Conservation (phyloP, 2,113 vertebrate genomes). For the Callipepla squamata region DNA sequence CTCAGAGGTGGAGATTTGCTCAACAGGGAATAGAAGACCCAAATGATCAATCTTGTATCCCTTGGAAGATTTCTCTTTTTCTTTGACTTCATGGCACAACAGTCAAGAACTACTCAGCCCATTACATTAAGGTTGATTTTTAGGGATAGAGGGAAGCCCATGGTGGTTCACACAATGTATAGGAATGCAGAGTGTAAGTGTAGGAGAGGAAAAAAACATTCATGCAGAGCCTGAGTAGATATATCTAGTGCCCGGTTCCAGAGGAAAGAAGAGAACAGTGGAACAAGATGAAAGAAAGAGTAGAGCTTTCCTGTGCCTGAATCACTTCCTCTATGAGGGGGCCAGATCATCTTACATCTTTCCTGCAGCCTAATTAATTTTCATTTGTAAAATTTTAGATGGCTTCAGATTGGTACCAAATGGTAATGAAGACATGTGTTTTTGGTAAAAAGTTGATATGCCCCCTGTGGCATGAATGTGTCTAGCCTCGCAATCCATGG, state of each 20-base stretch:
- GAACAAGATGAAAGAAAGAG: not conserved
- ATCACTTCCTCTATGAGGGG: not conserved
- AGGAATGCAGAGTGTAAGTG: not conserved
- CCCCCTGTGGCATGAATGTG: not conserved
- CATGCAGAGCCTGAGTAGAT: not conserved
- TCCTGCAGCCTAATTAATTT: not conserved
- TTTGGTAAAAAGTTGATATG: not conserved
- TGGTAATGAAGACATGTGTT: fast-evolving
- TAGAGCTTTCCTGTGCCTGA: not conserved
- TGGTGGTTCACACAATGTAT: too few relatives aligned
- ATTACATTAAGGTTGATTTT: not conserved
- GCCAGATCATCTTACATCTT: not conserved
- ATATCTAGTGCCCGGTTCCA: not conserved
- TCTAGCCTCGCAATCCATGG: not conserved
- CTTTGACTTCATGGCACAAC: not conserved
- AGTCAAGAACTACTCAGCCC: not conserved
- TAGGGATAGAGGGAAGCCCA: not conserved
- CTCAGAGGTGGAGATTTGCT: not conserved
- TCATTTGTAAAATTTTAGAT: not conserved
- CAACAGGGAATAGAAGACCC: not conserved
- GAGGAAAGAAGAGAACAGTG: not conserved
- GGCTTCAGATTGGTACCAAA: not conserved
- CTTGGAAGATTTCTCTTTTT: not conserved
- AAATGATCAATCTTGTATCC: not conserved
- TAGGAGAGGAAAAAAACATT: not conserved